A percentile compares a stretch with the other conserved stretches of the same genome.
phyloP scores from a whole-genome alignment of 2,113 vertebrate species.

The Malurus melanocephalus region DNA sequence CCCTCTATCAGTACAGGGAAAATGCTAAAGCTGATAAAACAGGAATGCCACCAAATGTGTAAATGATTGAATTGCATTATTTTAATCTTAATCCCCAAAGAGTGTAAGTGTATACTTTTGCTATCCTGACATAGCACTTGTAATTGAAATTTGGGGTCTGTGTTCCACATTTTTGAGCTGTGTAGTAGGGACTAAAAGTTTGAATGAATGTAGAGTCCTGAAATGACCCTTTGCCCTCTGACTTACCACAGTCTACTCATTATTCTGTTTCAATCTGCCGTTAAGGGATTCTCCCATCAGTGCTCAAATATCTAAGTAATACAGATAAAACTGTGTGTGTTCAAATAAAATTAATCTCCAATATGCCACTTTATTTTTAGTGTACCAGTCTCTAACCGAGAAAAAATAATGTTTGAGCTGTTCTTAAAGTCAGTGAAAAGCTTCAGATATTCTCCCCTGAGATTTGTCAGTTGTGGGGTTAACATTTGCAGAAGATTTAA shows the following conservation, averaged over 20 bases:
- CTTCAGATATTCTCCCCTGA: not conserved
- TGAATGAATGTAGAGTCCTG: not conserved
- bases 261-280: not conserved
- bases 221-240: not conserved
- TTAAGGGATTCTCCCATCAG: not conserved
- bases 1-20: not conserved
- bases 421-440: not conserved
- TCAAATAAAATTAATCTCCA: conserved; percentile 13
- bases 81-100: not conserved
- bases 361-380: not conserved
- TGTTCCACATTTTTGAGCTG: not conserved
- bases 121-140: not conserved
- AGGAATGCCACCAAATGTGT: not conserved
- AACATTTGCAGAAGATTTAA: conserved; percentile 9
- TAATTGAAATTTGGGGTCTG: not conserved
- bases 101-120: not conserved
- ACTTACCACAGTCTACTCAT: not conserved
- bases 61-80: not conserved
- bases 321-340: not conserved
- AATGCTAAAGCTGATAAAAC: not conserved
- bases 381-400: not conserved
- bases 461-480: not conserved
- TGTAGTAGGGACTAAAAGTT: not conserved
- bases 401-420: not conserved
- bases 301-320: not conserved